These are phyloP conservation scores for Dolichomitus sp. DNA, from an alignment of 2,888 invertebrate species.

Conservation along the genomic window DNA sequence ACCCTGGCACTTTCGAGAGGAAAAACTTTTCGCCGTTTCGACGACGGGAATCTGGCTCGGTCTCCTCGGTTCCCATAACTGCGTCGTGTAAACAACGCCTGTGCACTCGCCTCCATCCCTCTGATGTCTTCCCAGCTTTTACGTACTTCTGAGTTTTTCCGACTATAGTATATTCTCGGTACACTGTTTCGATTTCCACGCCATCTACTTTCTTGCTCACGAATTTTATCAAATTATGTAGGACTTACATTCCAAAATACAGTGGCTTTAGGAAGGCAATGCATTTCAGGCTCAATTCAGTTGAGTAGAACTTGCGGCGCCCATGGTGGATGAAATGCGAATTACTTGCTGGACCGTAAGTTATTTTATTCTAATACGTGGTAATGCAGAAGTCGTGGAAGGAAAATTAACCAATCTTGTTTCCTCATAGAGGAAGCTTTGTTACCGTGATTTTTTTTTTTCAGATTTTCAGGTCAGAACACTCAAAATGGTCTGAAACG, in stretches of 20 bases:
- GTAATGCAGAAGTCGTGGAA: too few relatives aligned
- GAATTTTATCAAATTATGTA: constrained; percentile 4
- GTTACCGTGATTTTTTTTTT: too few relatives aligned
- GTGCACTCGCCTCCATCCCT: constrained; percentile 13
- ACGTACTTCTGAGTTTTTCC: constrained; percentile 6
- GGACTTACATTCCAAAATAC: not conserved
- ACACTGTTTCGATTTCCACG: constrained; percentile 1
- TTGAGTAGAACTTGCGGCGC: too few relatives aligned
- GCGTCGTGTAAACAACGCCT: constrained; percentile 35
- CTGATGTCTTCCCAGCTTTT: not conserved
- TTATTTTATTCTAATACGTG: too few relatives aligned
- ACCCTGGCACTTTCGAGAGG: constrained; percentile 33
- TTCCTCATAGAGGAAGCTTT: too few relatives aligned
- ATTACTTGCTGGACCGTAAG: too few relatives aligned
- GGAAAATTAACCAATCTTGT: too few relatives aligned
- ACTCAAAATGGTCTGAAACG: too few relatives aligned
- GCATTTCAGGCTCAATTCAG: constrained; percentile 1
- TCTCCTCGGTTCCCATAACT: constrained; percentile 33
- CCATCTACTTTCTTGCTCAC: constrained; percentile 40
- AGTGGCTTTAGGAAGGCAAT: constrained; percentile 9
- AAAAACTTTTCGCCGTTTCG: constrained; percentile 49
- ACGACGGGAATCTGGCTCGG: constrained; percentile 34
- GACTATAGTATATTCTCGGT: constrained; percentile 1
- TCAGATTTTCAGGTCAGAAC: too few relatives aligned
- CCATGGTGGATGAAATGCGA: too few relatives aligned